These are phyloP conservation scores for Chloebia gouldiae DNA, from an alignment of 2,113 vertebrate species.

Conservation along the genomic window DNA sequence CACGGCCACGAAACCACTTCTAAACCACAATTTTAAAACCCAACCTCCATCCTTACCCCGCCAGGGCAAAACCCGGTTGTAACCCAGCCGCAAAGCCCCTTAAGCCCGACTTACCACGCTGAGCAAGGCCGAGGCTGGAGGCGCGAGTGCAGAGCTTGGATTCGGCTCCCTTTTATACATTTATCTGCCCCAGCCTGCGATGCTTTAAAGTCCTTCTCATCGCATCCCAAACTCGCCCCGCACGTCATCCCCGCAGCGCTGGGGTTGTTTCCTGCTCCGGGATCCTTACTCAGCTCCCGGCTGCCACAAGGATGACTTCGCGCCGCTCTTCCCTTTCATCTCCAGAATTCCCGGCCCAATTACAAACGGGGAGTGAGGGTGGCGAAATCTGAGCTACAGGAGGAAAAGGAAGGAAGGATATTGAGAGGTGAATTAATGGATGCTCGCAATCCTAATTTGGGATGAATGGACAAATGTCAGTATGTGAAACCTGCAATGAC, in stretches of 20 bases:
- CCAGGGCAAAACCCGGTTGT: accelerated
- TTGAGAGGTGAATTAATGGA: neutral
- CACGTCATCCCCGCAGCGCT: neutral
- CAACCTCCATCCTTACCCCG: accelerated
- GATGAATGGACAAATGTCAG: neutral
- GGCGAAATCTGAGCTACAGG: constrained; percentile 7
- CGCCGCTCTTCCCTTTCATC: constrained; percentile 30
- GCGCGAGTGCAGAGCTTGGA: neutral
- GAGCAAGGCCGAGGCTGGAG: neutral
- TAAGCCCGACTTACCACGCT: neutral
- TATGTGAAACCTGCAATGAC: neutral
- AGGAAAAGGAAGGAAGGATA: constrained; percentile 2
- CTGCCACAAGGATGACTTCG: constrained; percentile 27
- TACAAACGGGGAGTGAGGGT: neutral
- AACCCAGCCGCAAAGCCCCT: neutral
- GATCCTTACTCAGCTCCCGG: constrained; percentile 30
- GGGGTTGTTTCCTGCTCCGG: neutral
- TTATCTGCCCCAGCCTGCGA: neutral
- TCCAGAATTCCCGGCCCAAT: constrained; percentile 23
- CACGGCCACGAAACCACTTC: neutral
- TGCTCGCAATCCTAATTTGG: neutral
- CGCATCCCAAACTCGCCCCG: neutral
- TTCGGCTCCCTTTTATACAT: constrained; percentile 23
- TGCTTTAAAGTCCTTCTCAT: neutral
- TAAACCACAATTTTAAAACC: neutral